Conservation (phyloP, 1,140 invertebrate species). For the Prorops nasuta region DNA sequence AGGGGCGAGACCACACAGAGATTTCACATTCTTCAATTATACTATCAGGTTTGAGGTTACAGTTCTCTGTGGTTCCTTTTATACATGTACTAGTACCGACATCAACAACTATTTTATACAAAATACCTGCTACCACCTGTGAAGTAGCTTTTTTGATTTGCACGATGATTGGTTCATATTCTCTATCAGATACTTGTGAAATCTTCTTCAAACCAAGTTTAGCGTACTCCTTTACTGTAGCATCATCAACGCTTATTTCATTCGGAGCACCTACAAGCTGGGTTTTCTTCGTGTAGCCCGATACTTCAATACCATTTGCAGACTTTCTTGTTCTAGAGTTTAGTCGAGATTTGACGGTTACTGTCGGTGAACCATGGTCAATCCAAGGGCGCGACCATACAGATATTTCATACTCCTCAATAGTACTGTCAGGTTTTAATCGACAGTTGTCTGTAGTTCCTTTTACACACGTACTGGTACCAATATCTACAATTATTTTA, state of each 20-base stretch:
- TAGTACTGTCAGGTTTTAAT: slow-evolving; percentile 26
- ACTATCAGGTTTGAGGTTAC: slow-evolving; percentile 30
- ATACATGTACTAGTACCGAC: slow-evolving; percentile 56
- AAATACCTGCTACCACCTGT: slow-evolving; percentile 51
- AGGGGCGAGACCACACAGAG: slow-evolving; percentile 62
- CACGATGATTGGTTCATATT: slow-evolving; percentile 43
- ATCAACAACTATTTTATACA: slow-evolving; percentile 54
- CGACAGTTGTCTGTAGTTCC: slow-evolving; percentile 35
- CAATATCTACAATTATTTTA: slow-evolving; percentile 53
- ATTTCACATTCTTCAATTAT: slow-evolving; percentile 54
- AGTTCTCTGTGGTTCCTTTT: slow-evolving; percentile 38
- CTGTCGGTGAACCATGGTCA: slow-evolving; percentile 50
- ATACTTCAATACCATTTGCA: too few relatives aligned
- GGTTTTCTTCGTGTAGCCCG: too few relatives aligned
- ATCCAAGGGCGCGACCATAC: slow-evolving; percentile 66
- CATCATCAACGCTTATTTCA: slow-evolving; percentile 31
- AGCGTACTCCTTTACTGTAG: slow-evolving; percentile 40
- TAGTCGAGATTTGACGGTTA: slow-evolving; percentile 57
- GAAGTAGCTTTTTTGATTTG: slow-evolving; percentile 40
- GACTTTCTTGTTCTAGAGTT: too few relatives aligned
- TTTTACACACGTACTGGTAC: slow-evolving; percentile 54
- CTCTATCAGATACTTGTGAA: slow-evolving; percentile 34
- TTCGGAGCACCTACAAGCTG: slow-evolving; percentile 22
- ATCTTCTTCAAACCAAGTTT: slow-evolving; percentile 42
- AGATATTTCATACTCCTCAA: slow-evolving; percentile 55